Percentiles rank a stretch among this genome's conserved stretches.
Conservation (phyloP, 1,140 invertebrate species). For the Uloborus diversus region DNA sequence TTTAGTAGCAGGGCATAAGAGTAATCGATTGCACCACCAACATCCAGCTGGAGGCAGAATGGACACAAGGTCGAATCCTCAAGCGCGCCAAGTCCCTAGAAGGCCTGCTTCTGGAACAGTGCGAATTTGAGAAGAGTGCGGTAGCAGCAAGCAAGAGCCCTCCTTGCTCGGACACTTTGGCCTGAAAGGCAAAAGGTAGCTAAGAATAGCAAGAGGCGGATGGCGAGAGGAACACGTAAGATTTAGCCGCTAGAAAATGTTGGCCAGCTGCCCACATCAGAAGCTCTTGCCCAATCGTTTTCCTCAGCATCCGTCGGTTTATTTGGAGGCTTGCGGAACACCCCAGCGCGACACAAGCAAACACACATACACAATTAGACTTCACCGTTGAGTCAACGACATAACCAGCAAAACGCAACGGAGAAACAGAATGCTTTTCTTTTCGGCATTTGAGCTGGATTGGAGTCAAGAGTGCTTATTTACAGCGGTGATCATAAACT, state of each 20-base stretch:
- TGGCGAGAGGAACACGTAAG: slow-evolving; percentile 10
- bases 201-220: slow-evolving; percentile 45
- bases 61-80: not conserved
- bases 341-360: not conserved
- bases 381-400: too few relatives aligned
- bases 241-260: slow-evolving; percentile 17
- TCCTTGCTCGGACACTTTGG: slow-evolving; percentile 40
- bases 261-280: slow-evolving; percentile 39
- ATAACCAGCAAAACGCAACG: too few relatives aligned
- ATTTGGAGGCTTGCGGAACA: slow-evolving; percentile 20
- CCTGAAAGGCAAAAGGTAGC: slow-evolving; percentile 22
- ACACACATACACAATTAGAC: too few relatives aligned
- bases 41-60: not conserved
- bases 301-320: slow-evolving; percentile 6
- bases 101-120: not conserved
- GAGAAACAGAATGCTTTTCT: too few relatives aligned
- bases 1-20: too few relatives aligned
- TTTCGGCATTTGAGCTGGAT: too few relatives aligned
- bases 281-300: slow-evolving; percentile 19
- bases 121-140: not conserved
- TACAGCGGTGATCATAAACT: too few relatives aligned
- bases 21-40: too few relatives aligned
- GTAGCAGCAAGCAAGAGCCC: not conserved
- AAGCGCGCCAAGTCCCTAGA: slow-evolving; percentile 6
- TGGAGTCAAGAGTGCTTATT: too few relatives aligned